Evolutionary conservation across 2,797 vertebrate genomes (phyloP).

Genomic region (Pseudotriccus pelzelni): DNA sequence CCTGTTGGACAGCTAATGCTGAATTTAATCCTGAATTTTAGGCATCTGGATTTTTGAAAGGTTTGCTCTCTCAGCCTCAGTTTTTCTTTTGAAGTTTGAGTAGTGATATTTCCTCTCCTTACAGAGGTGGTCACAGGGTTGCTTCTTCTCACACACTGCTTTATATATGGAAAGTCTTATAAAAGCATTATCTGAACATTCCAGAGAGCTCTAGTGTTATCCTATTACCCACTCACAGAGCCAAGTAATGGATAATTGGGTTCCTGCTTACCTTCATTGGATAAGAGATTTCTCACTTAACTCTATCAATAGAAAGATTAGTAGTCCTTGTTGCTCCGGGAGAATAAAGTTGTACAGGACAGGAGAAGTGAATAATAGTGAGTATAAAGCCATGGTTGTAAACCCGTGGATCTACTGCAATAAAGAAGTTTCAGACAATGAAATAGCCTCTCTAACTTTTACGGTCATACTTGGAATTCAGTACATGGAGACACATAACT

Average conservation of each 20-base stretch:
- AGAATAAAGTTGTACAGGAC: constrained; percentile 9
- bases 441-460: constrained; percentile 21
- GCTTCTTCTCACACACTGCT: background rate
- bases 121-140: background rate
- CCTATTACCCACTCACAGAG: background rate
- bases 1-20: background rate
- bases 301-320: constrained; percentile 28
- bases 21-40: background rate
- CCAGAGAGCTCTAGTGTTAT: background rate
- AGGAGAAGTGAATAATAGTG: constrained; percentile 12
- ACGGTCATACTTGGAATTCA: background rate
- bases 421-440: constrained; percentile 6
- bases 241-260: constrained; percentile 30
- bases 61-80: background rate
- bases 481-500: background rate
- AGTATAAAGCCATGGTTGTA: constrained; percentile 33
- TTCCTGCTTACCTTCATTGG: constrained; percentile 32
- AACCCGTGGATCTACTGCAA: background rate
- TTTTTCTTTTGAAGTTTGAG: background rate
- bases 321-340: constrained; percentile 3
- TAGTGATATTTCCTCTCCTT: background rate
- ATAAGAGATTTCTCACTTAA: constrained; percentile 37
- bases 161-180: background rate
- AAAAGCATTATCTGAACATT: constrained; percentile 5
- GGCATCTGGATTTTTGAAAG: background rate